Conservation (phyloP, 2,113 vertebrate species). For the Strix aluco region DNA sequence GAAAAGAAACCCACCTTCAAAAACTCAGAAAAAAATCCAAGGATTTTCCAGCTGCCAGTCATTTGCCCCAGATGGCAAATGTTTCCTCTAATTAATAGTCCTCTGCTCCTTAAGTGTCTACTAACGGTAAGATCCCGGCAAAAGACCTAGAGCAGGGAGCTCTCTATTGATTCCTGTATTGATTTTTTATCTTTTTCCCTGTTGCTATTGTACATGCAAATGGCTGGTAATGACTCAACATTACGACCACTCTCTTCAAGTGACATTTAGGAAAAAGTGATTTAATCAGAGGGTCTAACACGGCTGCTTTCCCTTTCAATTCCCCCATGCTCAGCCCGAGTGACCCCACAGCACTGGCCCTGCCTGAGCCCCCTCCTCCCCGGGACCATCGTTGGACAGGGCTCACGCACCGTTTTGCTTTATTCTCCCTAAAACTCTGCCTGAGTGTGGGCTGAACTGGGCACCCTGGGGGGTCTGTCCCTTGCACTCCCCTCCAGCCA, state of each 20-base stretch:
- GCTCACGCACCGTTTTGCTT: rapidly evolving
- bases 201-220: conserved; percentile 65
- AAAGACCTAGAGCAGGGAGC: conserved; percentile 23
- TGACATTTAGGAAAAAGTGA: not conserved
- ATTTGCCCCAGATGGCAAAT: not conserved
- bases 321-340: rapidly evolving
- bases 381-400: rapidly evolving
- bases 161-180: conserved; percentile 46
- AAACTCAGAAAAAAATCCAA: not conserved
- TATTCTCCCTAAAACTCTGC: not conserved
- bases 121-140: conserved; percentile 3
- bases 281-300: not conserved
- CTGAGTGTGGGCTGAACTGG: not conserved
- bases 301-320: not conserved
- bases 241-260: not conserved
- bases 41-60: not conserved
- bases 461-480: not conserved
- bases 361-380: not conserved
- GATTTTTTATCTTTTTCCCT: conserved; percentile 46
- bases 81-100: conserved; percentile 52
- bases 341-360: rapidly evolving
- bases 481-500: not conserved
- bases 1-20: not conserved
- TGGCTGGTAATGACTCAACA: conserved; percentile 37
- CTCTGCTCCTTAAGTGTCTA: not conserved